Base-by-base conservation (phyloP, 2,888 invertebrate species). In the Euplexia lucipara region DNA sequence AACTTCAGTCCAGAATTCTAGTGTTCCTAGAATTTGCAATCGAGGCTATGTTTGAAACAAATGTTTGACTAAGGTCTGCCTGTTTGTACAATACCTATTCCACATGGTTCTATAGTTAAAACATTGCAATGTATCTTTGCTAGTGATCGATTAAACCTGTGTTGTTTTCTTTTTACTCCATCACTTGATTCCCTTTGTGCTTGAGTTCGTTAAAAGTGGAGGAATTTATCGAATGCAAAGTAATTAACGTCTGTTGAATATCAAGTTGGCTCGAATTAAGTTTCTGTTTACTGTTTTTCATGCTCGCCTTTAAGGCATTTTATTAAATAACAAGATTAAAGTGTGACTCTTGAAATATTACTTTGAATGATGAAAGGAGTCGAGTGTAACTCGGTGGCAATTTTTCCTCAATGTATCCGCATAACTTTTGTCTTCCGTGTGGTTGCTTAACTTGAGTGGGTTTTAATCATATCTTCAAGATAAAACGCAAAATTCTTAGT, bases 151-250 rank as follows among this genome's bases (percentile, higher is more conserved):
- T 62, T 34, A n/a, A 30, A 30, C 16, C 41, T 34, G 26, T 52
- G 39, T 26, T 41, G 30, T 66, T 56, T 52, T 53, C 4, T 52
- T 47, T 57, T 9, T 12, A 6, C 8, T 41, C 16, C 60, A 71
- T 59, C 52, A 78, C 34, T 60, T 56, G 48, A 74, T 78, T 66
- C 74, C 41, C 54, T 52, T 48, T 44, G n/a, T 16, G 18, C 26
- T 32, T 9, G 9, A 30, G 18, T 68, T 67, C 20, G 39, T 20
- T 39, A 41, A 52, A 56, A 35, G n/a, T 12, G 10, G 1, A 8
- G 3, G 4, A 14, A 30, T 75, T 52, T 22, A 26, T 49, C 14
- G 53, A 51, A 49, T 44, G 9, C 35, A 9, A 62, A 37, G 57
- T 74, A 51, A 51, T 73, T 66, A 66, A 44, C 32, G 6, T 20